A percentile compares a stretch with the other conserved stretches of the same genome.
These are phyloP conservation scores for Tipula lateralis DNA, from an alignment of 2,888 invertebrate species.

Conservation along the genomic window DNA sequence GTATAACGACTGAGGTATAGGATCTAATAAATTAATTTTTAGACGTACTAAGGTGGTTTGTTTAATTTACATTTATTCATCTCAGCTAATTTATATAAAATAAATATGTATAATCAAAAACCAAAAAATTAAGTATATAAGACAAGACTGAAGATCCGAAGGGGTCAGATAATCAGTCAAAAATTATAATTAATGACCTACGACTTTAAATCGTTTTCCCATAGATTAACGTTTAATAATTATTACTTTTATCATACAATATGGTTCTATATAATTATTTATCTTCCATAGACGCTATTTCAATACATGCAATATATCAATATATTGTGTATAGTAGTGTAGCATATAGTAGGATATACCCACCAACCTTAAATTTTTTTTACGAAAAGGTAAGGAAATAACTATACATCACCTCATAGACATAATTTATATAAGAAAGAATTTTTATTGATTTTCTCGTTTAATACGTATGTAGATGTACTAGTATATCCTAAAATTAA, in stretches of 20 bases:
- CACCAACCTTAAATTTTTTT: no score
- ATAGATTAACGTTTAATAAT: neutral
- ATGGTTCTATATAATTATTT: neutral
- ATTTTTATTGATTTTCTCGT: no score
- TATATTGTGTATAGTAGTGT: no score
- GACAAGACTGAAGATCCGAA: no score
- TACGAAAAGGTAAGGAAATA: no score
- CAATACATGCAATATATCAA: neutral
- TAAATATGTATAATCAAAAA: neutral
- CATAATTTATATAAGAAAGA: no score
- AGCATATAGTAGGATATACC: no score
- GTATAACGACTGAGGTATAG: neutral
- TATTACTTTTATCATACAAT: neutral
- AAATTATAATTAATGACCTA: neutral
- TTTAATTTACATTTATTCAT: neutral
- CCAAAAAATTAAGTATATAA: no score
- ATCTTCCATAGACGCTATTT: neutral
- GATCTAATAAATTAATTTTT: neutral
- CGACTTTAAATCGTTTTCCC: neutral
- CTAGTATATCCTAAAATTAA: no score
- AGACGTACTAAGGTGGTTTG: neutral
- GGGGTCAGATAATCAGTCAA: neutral
- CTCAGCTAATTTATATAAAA: neutral
- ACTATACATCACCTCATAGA: no score
- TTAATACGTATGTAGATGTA: no score